phyloP scores from a whole-genome alignment of 2,888 invertebrate genomes.

The Platycnemis pennipes region DNA sequence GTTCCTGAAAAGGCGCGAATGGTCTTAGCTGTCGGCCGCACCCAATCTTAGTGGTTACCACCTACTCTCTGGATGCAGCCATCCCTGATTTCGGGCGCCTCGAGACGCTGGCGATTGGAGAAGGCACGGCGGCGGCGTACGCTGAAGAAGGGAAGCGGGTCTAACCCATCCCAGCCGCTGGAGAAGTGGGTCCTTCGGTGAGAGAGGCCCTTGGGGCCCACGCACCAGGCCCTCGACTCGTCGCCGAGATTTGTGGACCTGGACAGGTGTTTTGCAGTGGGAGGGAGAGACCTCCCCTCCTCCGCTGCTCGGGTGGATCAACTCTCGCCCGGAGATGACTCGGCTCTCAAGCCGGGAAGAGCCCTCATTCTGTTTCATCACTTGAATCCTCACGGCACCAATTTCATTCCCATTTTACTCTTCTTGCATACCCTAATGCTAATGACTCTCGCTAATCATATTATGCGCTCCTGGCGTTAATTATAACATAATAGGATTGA shows the following conservation, averaged over 20 bases:
- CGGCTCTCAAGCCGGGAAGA: neutral
- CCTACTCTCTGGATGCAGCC: too few relatives aligned
- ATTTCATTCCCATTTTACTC: too few relatives aligned
- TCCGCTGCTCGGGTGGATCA: neutral
- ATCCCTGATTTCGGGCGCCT: neutral
- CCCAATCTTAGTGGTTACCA: too few relatives aligned
- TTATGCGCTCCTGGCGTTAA: too few relatives aligned
- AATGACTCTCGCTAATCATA: too few relatives aligned
- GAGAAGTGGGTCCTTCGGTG: neutral
- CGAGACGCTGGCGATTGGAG: neutral
- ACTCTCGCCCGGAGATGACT: neutral
- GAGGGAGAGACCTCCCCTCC: neutral
- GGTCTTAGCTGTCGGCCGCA: too few relatives aligned
- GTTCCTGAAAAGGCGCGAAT: too few relatives aligned
- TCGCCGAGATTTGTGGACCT: neutral
- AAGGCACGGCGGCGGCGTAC: neutral
- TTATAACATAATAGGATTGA: too few relatives aligned
- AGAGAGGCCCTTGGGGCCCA: neutral
- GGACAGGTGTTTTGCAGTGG: neutral
- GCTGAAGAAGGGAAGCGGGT: neutral
- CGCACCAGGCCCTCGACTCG: neutral
- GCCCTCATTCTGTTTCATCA: too few relatives aligned
- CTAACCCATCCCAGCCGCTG: neutral
- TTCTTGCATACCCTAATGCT: too few relatives aligned
- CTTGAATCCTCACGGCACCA: too few relatives aligned